Conservation (phyloP, 2,888 invertebrate genomes). For the Heliconius sara region DNA sequence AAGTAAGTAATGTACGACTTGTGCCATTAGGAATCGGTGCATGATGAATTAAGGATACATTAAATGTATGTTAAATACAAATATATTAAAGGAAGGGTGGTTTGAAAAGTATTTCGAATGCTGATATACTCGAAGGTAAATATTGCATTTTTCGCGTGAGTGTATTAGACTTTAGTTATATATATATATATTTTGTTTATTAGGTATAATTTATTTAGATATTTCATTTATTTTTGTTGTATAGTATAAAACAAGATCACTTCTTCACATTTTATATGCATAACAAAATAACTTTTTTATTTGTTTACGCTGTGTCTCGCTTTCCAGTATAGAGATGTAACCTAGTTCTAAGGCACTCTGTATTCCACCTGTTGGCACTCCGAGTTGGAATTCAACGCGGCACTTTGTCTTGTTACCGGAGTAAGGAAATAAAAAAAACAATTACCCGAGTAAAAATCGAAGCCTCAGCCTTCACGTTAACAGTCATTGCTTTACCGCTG, state of each 20-base stretch:
- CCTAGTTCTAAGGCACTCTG: background rate
- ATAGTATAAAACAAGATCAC: background rate
- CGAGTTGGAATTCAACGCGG: background rate
- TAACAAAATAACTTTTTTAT: no score
- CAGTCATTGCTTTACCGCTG: background rate
- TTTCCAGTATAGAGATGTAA: background rate
- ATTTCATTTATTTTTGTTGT: no score
- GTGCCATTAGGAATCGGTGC: constrained; percentile 40
- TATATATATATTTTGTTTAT: no score
- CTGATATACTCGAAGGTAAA: background rate
- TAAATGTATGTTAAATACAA: constrained; percentile 34
- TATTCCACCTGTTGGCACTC: background rate
- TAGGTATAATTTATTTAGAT: no score
- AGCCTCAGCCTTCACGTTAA: background rate
- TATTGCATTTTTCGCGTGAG: background rate
- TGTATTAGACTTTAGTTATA: background rate
- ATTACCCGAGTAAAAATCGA: background rate
- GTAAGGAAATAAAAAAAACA: background rate
- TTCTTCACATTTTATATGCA: no score
- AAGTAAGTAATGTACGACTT: constrained; percentile 43
- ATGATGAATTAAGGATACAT: constrained; percentile 49
- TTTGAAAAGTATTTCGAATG: constrained; percentile 1
- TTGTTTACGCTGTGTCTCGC: no score
- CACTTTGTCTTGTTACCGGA: background rate
- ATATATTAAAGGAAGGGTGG: constrained; percentile 22